Evolutionary conservation across 2,888 invertebrate genomes (phyloP).

Genomic region (Philonicus albiceps): DNA sequence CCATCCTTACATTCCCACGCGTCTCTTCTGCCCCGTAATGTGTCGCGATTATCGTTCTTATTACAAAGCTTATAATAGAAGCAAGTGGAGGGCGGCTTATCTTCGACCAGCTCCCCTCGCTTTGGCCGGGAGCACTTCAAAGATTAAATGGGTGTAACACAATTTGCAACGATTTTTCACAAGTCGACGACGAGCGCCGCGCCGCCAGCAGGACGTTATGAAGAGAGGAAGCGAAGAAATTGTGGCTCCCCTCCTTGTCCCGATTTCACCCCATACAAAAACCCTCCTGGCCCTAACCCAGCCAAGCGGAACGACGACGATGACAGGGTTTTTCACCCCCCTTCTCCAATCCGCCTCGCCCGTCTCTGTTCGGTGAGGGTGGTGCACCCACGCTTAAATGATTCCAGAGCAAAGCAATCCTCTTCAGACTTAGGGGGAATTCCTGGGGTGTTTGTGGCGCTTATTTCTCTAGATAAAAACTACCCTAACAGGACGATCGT

Average conservation of each 20-base stretch:
- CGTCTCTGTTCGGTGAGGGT: not conserved
- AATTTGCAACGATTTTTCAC: slow-evolving; percentile 51
- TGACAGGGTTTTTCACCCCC: not conserved
- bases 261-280: not conserved
- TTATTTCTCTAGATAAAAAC: not conserved
- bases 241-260: not conserved
- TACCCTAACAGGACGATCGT: not conserved
- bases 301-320: not conserved
- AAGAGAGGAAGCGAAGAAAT: not conserved
- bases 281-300: not conserved
- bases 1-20: not conserved
- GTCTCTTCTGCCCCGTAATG: not conserved
- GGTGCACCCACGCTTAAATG: not conserved
- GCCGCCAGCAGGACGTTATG: not conserved
- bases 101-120: not conserved
- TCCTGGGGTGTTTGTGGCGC: not conserved
- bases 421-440: not conserved
- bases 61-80: not conserved
- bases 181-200: not conserved
- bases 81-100: not conserved
- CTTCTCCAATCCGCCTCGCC: not conserved
- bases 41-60: not conserved
- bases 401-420: not conserved
- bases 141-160: slow-evolving; percentile 52
- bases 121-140: slow-evolving; percentile 47